Evolutionary conservation across 2,888 invertebrate genomes (phyloP), one percentile per base, ranked within the genome.

Genomic region (Macaria notata): DNA sequence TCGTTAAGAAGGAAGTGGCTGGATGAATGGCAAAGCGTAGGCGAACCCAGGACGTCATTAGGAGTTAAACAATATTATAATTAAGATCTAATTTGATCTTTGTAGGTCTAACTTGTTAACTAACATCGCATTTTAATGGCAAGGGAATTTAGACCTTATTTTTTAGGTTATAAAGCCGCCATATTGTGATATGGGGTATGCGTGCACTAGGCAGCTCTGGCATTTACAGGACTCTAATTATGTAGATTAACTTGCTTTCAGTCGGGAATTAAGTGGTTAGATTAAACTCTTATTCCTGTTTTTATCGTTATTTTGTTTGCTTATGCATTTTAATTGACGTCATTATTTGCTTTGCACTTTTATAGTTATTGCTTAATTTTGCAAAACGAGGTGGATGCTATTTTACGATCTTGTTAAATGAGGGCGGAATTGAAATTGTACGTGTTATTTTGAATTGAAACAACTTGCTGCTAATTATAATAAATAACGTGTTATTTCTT

Each of bases 61-160:
- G 61, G 55, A 63, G 56, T 62, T 55, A 64, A 70, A 69, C 67
- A 63, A 69, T 64, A 63, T 64, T 66, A 57, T 68, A 65, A 66
- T 66, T 64, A 63, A 57, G 64, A 53, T 56, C 66, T 65, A 65
- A 68, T 66, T 66, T 65, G 64, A 59, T 59, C 54, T 59, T 9
- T 55, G 54, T 55, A 31, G 51, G 59, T 38, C 48, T 47, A 5
- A 42, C 45, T 45, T 50, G 49, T 51, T 19, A 33, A 31, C 53
- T 49, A 50, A 54, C 46, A 46, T 44, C 49, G n/a, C 4, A 8
- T 39, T 46, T 3, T 3, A 4, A n/a, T 6, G 30, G 47, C 19
- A n/a, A 9, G 33, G 5, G n/a, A 54, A 51, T 47, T 54, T 30
- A 7, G 38, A 45, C 47, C 43, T 33, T 47, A 50, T 36, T 5